These are phyloP conservation scores for Pogonophryne albipinna DNA, from an alignment of 2,797 vertebrate species.

Conservation along the genomic window DNA sequence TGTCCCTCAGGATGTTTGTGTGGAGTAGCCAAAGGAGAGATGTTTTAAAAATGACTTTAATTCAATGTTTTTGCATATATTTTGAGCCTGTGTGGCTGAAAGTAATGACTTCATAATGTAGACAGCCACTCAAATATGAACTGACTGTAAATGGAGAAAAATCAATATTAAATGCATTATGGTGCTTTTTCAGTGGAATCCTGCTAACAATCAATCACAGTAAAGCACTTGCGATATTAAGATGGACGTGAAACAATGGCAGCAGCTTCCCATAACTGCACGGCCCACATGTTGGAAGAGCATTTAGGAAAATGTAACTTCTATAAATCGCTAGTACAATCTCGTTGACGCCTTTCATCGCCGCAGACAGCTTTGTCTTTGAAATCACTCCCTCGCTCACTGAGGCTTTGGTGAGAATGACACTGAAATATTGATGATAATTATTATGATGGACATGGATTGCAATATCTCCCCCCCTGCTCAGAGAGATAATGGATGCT, in stretches of 20 bases:
- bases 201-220: conserved; percentile 54
- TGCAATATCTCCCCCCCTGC: conserved; percentile 20
- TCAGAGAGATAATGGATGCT: conserved; percentile 33
- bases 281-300: conserved; percentile 32
- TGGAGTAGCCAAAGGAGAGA: not conserved
- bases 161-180: conserved; percentile 62
- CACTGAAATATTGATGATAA: conserved; percentile 62
- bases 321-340: conserved; percentile 28
- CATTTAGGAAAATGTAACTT: conserved; percentile 36
- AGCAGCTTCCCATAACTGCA: conserved; percentile 23
- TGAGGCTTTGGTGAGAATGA: conserved; percentile 28
- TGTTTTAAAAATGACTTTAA: not conserved
- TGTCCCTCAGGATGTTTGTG: not conserved
- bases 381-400: conserved; percentile 28
- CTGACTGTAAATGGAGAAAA: conserved; percentile 34
- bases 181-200: conserved; percentile 41
- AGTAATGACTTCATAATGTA: conserved; percentile 39
- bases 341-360: conserved; percentile 46
- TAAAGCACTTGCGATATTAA: conserved; percentile 47
- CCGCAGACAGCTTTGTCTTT: conserved; percentile 50
- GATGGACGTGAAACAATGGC: conserved; percentile 44
- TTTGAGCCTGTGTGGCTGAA: not conserved
- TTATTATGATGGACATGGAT: conserved; percentile 57
- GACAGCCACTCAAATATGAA: conserved; percentile 39
- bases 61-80: conserved; percentile 3